Percentiles rank a stretch among this genome's conserved stretches.
Conservation (phyloP, 2,888 invertebrate genomes). For the Trichogramma evanescens region DNA sequence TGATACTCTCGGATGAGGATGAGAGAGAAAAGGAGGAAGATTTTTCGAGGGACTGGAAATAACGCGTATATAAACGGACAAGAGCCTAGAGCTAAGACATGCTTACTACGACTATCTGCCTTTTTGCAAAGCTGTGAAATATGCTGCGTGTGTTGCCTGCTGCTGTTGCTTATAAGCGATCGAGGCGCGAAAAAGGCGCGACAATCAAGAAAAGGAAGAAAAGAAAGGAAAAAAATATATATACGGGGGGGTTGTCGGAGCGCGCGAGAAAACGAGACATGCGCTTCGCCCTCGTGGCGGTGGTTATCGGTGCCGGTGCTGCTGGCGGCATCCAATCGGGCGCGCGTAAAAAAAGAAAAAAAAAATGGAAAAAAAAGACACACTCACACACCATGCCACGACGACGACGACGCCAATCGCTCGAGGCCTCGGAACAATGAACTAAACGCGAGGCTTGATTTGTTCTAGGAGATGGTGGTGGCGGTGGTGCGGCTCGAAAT, state of each 20-base stretch:
- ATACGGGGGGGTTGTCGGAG: too few species aligned
- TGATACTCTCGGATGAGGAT: too few species aligned
- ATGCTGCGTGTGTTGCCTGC: background rate
- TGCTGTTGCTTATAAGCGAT: background rate
- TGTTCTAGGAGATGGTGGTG: slow-evolving; percentile 41
- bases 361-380: slow-evolving; percentile 15
- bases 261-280: too few species aligned
- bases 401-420: slow-evolving; percentile 30
- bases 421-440: slow-evolving; percentile 35
- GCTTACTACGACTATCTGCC: too few species aligned
- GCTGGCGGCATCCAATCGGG: slow-evolving; percentile 25
- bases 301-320: too few species aligned
- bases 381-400: slow-evolving; percentile 15
- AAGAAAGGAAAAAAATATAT: too few species aligned
- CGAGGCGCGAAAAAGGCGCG: background rate
- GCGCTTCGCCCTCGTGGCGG: too few species aligned
- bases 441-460: slow-evolving; percentile 38
- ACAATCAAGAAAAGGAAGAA: background rate
- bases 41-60: too few species aligned
- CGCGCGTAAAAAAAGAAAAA: slow-evolving; percentile 19
- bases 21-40: too few species aligned
- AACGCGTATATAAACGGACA: too few species aligned
- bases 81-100: too few species aligned
- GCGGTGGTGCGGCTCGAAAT: slow-evolving; percentile 33
- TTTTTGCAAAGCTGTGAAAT: too few species aligned